phyloP scores from a whole-genome alignment of 2,113 vertebrate species.

The Silurus glanis region DNA sequence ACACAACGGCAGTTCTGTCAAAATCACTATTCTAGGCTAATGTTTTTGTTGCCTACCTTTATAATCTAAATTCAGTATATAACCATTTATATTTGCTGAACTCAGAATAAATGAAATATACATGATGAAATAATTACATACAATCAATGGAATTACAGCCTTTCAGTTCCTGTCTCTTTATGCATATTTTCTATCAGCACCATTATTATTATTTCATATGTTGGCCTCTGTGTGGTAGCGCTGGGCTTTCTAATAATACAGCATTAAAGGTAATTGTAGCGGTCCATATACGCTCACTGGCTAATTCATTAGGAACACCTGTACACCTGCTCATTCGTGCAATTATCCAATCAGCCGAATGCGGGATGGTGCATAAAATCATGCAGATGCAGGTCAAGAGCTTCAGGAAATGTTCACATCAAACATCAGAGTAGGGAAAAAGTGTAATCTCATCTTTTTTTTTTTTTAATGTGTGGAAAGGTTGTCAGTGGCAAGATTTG shows the following conservation, averaged over 20 bases:
- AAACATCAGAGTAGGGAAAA: neutral
- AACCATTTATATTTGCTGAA: neutral
- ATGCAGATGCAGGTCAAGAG: neutral
- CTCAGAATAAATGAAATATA: neutral
- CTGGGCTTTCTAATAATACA: neutral
- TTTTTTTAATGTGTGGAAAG: neutral
- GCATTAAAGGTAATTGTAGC: neutral
- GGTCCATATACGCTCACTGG: neutral
- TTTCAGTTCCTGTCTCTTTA: neutral
- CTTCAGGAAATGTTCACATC: neutral
- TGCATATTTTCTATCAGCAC: neutral
- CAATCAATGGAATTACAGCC: neutral
- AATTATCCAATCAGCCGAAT: neutral
- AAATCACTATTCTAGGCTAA: neutral
- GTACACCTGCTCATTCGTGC: neutral
- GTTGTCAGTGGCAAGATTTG: neutral
- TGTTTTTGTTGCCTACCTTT: neutral
- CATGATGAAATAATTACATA: neutral
- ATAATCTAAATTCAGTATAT: neutral
- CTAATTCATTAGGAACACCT: neutral
- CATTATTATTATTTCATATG: constrained; percentile 2
- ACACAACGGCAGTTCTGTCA: neutral
- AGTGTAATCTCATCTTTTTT: neutral
- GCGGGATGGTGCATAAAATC: neutral
- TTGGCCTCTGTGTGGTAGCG: neutral